Percentiles rank a stretch among this genome's conserved stretches.
Conservation (phyloP, 2,113 vertebrate species). For the Periophthalmus modestus region DNA sequence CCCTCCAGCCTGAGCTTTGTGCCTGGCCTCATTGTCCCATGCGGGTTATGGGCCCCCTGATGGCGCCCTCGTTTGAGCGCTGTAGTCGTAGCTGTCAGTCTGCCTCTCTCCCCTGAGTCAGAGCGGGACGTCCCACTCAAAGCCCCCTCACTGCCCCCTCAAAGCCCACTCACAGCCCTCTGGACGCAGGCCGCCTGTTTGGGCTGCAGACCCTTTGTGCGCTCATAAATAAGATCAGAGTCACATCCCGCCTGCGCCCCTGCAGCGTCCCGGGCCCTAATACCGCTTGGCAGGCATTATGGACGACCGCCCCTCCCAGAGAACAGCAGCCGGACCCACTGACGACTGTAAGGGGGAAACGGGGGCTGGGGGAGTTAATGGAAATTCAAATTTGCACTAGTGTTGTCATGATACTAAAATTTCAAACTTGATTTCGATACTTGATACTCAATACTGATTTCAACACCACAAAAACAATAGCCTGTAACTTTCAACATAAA, state of each 20-base stretch:
- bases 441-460: too few relatives aligned
- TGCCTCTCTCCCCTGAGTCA: conserved; percentile 71
- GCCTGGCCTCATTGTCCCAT: neutral
- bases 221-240: conserved; percentile 80
- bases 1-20: neutral
- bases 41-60: conserved; percentile 48
- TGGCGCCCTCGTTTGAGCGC: conserved; percentile 68
- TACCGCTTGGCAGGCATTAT: conserved; percentile 71
- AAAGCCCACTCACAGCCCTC: conserved; percentile 65
- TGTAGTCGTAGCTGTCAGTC: conserved; percentile 75
- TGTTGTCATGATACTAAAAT: too few relatives aligned
- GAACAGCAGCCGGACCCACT: conserved; percentile 10
- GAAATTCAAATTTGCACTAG: neutral
- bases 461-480: too few relatives aligned
- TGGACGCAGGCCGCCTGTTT: conserved; percentile 74
- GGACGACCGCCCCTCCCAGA: conserved; percentile 56
- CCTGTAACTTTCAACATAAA: too few relatives aligned
- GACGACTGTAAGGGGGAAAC: neutral
- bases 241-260: conserved; percentile 62
- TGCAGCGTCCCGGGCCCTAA: conserved; percentile 69
- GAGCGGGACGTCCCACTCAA: conserved; percentile 67
- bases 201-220: conserved; percentile 74
- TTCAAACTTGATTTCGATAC: too few relatives aligned
- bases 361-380: neutral
- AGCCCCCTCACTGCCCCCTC: too few relatives aligned